These are phyloP conservation scores for Drosophila gaucha DNA, from an alignment of 2,888 invertebrate genomes.

Conservation along the genomic window DNA sequence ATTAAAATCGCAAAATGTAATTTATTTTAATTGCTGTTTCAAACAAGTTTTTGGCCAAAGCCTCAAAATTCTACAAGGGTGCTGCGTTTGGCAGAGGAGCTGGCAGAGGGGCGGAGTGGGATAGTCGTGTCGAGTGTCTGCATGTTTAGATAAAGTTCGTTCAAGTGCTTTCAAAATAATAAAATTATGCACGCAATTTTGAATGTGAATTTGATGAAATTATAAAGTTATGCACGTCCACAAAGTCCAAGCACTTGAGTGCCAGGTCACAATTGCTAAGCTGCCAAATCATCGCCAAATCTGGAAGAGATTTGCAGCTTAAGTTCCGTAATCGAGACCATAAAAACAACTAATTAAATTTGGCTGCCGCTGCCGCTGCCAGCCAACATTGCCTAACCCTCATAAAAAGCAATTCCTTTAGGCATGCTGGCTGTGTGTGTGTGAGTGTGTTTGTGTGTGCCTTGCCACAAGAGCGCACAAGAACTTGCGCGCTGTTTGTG, in stretches of 20 bases:
- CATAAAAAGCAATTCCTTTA: constrained; percentile 41
- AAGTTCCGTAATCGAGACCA: constrained; percentile 34
- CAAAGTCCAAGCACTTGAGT: constrained; percentile 8
- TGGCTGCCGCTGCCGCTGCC: constrained; percentile 13
- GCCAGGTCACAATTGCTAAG: constrained; percentile 30
- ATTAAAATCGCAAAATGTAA: constrained; percentile 77
- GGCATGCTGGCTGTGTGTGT: constrained; percentile 16
- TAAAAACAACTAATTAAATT: constrained; percentile 52
- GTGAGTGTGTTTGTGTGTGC: constrained; percentile 11
- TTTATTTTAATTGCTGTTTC: constrained; percentile 77
- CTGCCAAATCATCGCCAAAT: constrained; percentile 29
- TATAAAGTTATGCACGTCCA: constrained; percentile 57
- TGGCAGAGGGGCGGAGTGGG: neutral
- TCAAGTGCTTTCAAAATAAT: constrained; percentile 75
- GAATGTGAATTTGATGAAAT: constrained; percentile 73
- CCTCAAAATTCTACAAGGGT: constrained; percentile 52
- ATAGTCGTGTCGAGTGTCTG: constrained; percentile 38
- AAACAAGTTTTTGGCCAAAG: constrained; percentile 70
- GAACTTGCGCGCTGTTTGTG: constrained; percentile 26
- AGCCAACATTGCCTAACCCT: constrained; percentile 33
- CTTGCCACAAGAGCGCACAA: constrained; percentile 17
- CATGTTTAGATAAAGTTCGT: constrained; percentile 69
- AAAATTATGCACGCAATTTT: constrained; percentile 75
- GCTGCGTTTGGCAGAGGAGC: neutral
- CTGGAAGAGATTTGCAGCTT: constrained; percentile 43